These are phyloP conservation scores for Manis javanica DNA, from an alignment of 2,797 vertebrate genomes.

Conservation along the genomic window DNA sequence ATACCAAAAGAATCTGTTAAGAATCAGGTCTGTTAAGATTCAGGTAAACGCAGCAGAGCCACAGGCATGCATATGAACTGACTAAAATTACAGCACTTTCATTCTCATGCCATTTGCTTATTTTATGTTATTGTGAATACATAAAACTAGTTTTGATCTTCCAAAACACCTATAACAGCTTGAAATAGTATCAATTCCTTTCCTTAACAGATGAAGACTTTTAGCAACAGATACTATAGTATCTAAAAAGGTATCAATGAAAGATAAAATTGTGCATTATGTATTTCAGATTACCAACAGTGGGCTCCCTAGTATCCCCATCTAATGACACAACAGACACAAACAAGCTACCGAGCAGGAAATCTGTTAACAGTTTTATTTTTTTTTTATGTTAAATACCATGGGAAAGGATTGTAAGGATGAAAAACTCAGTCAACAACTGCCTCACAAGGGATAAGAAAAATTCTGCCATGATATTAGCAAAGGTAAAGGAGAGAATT, in stretches of 20 bases:
- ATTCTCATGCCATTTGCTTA: constrained; percentile 65
- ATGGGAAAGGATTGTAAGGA: constrained; percentile 95
- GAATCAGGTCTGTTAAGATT: constrained; percentile 68
- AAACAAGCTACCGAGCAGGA: constrained; percentile 88
- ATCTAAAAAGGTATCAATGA: constrained; percentile 78
- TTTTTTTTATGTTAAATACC: constrained; percentile 93
- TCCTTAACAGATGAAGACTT: constrained; percentile 68
- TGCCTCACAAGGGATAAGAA: constrained; percentile 93
- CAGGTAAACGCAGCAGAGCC: constrained; percentile 62
- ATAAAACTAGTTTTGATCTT: constrained; percentile 59
- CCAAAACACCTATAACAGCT: constrained; percentile 71
- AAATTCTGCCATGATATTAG: constrained; percentile 95
- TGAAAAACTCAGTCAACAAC: constrained; percentile 94
- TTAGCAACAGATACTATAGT: constrained; percentile 78
- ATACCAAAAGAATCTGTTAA: constrained; percentile 74
- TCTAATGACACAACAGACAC: constrained; percentile 86
- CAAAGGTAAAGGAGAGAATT: constrained; percentile 93
- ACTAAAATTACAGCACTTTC: constrained; percentile 59
- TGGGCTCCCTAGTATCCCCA: constrained; percentile 73
- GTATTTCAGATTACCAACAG: constrained; percentile 81
- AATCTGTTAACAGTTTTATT: constrained; percentile 90
- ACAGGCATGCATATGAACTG: constrained; percentile 64
- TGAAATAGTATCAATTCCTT: constrained; percentile 72
- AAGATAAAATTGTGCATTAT: constrained; percentile 51
- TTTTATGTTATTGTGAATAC: constrained; percentile 60